Percentiles rank a stretch among this genome's conserved stretches.
phyloP scores from a whole-genome alignment of 2,113 vertebrate genomes.

The Tachysurus vachellii region DNA sequence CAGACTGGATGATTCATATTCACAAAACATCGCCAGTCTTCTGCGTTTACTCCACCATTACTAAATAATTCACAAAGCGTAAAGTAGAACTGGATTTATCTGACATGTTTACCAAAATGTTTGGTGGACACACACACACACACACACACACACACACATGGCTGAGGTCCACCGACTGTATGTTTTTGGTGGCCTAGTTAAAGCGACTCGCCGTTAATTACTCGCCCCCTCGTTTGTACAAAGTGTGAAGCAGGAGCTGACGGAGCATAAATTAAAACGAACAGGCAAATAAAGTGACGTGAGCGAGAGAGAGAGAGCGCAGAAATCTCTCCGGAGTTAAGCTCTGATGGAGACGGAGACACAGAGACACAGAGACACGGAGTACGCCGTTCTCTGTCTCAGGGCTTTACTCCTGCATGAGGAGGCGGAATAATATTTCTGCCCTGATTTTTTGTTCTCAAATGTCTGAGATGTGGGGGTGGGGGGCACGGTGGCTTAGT shows the following conservation, averaged over 20 bases:
- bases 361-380: no score
- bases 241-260: constrained; percentile 43
- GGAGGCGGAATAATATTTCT: not conserved
- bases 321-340: not conserved
- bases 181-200: not conserved
- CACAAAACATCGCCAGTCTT: not conserved
- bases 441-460: not conserved
- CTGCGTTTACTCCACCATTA: not conserved
- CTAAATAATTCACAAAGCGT: not conserved
- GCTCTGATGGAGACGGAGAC: not conserved
- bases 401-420: not conserved
- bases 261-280: constrained; percentile 32
- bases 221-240: constrained; percentile 6
- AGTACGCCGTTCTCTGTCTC: not conserved
- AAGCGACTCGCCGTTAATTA: not conserved
- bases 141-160: not conserved
- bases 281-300: constrained; percentile 38
- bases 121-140: not conserved
- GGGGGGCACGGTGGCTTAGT: no score
- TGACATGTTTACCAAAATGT: not conserved
- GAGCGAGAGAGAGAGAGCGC: not conserved
- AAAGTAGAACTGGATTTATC: not conserved
- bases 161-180: not conserved
- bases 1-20: not conserved
- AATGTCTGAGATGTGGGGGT: not conserved